Evolutionary conservation across 2,113 vertebrate species (phyloP).

Genomic region (Rhinolophus ferrumequinum): DNA sequence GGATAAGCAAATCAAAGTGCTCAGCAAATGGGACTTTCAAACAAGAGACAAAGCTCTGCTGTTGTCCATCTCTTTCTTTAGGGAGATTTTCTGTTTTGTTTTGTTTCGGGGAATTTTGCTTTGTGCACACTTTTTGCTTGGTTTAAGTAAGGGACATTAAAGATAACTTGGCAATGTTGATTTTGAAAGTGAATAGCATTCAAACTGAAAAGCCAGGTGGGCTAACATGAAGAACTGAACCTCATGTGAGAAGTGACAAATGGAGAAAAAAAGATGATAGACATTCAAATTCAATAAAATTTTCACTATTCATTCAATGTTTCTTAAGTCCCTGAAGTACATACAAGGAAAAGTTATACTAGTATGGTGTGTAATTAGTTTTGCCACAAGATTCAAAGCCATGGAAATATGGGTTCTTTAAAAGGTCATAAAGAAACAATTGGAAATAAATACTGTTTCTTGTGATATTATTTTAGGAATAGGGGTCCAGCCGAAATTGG

Average conservation of each 20-base stretch:
- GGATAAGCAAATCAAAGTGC: neutral
- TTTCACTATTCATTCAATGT: neutral
- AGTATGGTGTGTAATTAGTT: neutral
- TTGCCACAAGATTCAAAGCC: neutral
- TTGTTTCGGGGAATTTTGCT: neutral
- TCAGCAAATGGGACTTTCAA: neutral
- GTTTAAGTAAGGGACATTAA: neutral
- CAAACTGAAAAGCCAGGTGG: neutral
- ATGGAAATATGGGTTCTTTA: neutral
- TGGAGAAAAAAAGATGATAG: neutral
- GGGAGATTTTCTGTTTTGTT: neutral
- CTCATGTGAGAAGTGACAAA: neutral
- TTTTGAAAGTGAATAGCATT: neutral
- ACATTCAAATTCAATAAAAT: neutral
- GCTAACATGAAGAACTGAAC: neutral
- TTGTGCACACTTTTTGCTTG: neutral
- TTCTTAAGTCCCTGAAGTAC: neutral
- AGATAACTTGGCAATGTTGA: neutral
- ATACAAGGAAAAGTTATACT: neutral
- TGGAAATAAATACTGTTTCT: neutral
- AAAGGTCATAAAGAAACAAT: neutral
- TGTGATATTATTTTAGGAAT: neutral
- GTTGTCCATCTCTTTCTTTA: neutral
- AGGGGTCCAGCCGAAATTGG: neutral
- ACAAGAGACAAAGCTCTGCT: neutral